Evolutionary conservation across 2,113 vertebrate species (phyloP), one percentile per base, ranked within the genome.

Genomic region (Gavia stellata): DNA sequence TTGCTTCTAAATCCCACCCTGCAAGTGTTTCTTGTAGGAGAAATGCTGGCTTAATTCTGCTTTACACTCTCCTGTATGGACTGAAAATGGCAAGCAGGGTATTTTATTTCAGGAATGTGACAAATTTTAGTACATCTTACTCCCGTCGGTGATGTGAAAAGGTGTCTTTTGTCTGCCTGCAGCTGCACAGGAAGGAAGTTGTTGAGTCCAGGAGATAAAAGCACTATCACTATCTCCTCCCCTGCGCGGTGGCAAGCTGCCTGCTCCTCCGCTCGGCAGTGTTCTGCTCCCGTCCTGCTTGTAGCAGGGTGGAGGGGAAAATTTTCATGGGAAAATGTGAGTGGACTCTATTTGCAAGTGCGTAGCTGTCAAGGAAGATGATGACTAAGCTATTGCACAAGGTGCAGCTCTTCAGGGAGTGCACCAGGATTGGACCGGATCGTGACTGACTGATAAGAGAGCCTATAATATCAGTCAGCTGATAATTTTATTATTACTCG

Each of bases 301-400:
- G 25, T 38, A 40, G 71, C 12, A 70, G 78, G 71, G 50, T 2
- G 38, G 70, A 52, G 78, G 25, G 59, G 42, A 82, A 88, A 33
- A 61, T 26, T 53, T 86, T 63, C 53, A 26, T 50, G 62, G 93
- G 94, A 84, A 91, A 87, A 80, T 94, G 45, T 84, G 84, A 95
- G 88, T 80, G 75, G 77, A 87, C 63, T 96, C 16, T 70, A 10
- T 92, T 82, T 87, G 62, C 81, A 42, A 95, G 84, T 77, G 74
- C 12, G 6, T 83, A 12, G 94, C 86, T 82, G 82, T 94, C 86
- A 83, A 93, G 93, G 90, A 95, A 95, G 95, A 31, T 94, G 96
- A 96, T 96, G 97, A 97, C 93, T 93, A 90, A 95, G 96, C 94
- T 79, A 26, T 97, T 94, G 70, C 78, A 80, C 80, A 94, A 92